Conservation (phyloP, 2,888 invertebrate species). For the Synanthedon formicaeformis region DNA sequence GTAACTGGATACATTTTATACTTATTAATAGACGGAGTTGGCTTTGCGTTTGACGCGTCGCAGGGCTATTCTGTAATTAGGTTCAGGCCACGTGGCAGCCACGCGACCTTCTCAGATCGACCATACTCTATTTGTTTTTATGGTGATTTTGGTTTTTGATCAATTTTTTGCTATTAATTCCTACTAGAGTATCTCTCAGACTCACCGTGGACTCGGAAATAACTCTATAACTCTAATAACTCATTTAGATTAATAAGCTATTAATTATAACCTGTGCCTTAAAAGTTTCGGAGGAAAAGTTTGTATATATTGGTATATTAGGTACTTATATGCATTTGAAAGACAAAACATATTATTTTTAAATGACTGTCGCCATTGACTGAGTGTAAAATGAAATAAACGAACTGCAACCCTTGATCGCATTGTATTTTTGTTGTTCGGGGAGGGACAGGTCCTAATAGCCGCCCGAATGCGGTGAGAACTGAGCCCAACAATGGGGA, state of each 20-base stretch:
- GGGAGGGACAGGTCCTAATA: slow-evolving; percentile 14
- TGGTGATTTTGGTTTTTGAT: background rate
- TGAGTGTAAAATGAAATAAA: slow-evolving; percentile 12
- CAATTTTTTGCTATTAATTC: too few relatives aligned
- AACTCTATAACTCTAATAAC: too few relatives aligned
- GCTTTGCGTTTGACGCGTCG: slow-evolving; percentile 1
- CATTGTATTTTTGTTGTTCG: slow-evolving; percentile 13
- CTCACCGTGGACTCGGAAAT: too few relatives aligned
- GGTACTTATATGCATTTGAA: too few relatives aligned
- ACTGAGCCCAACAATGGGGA: background rate
- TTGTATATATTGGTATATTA: too few relatives aligned
- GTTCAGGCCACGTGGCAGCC: slow-evolving; percentile 1
- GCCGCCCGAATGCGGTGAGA: slow-evolving; percentile 5
- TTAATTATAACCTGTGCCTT: too few relatives aligned
- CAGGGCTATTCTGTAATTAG: slow-evolving; percentile 13
- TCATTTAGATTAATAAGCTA: too few relatives aligned
- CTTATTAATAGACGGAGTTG: slow-evolving; percentile 1
- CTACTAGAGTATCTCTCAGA: too few relatives aligned
- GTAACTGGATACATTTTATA: background rate
- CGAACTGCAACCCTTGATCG: slow-evolving; percentile 16
- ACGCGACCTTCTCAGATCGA: slow-evolving; percentile 13
- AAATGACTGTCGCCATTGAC: background rate
- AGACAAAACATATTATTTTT: too few relatives aligned
- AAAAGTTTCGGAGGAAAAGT: too few relatives aligned
- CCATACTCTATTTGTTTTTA: slow-evolving; percentile 22